phyloP scores from a whole-genome alignment of 2,113 vertebrate genomes.

The Eurystomus gularis region DNA sequence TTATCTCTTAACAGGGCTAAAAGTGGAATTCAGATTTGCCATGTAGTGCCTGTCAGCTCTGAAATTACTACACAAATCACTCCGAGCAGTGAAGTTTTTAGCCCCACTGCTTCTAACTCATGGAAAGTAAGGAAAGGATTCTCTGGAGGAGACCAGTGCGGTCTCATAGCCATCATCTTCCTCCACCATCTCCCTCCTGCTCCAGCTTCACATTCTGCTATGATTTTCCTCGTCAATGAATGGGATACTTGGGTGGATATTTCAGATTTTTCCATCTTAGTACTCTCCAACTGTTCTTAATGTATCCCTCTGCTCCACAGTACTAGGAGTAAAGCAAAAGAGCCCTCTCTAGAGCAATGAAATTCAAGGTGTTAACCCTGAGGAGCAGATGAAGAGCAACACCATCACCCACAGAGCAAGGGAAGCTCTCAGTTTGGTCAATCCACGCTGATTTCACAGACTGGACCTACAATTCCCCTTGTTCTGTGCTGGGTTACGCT shows the following conservation, averaged over 20 bases:
- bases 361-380: neutral
- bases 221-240: neutral
- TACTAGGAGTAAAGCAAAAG: neutral
- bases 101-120: neutral
- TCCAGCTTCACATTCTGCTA: neutral
- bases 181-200: neutral
- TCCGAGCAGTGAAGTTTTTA: conserved; percentile 2
- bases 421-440: neutral
- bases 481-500: neutral
- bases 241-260: neutral
- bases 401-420: neutral
- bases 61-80: conserved; percentile 67
- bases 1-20: conserved; percentile 75
- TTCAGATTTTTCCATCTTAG: neutral
- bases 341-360: neutral
- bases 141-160: neutral
- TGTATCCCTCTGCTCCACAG: neutral
- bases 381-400: neutral
- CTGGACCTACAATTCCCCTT: neutral
- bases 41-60: conserved; percentile 45
- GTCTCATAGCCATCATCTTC: neutral
- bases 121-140: neutral
- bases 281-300: neutral
- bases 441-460: neutral
- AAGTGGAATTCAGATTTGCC: conserved; percentile 69